Evolutionary conservation across 2,113 vertebrate genomes (phyloP), one percentile per base, ranked within the genome.

Genomic region (Rhynchomys soricoides): DNA sequence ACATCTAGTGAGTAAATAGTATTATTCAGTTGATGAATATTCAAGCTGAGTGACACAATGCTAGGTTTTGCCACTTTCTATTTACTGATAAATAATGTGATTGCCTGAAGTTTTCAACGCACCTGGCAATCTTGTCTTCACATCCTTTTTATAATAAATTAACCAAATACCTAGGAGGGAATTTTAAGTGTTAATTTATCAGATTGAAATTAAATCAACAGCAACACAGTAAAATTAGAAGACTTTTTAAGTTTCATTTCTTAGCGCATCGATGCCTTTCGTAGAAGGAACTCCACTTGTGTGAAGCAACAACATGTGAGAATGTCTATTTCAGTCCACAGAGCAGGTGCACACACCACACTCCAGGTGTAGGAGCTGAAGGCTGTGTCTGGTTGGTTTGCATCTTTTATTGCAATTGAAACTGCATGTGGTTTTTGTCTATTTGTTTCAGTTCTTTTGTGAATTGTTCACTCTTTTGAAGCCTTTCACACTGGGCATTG

Each of bases 141-240:
- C 12, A 55, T 81, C 4, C 17, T 68, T 78, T 40, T 19, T 1
- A 59, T 77, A 57, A 81, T 68, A 96, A 86, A 87, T 16, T 91
- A 19, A 73, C 86, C 59, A 74, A 66, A 66, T 50, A 66, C 45
- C 71, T 91, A 70, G 45, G 52, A 3, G 45, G 5, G 52, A 78
- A 89, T 86, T 19, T 91, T 83, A 78, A 96, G 86, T 92, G 13
- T 62, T 31, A 12, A 90, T 78, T 95, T 95, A 95, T 70, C 88
- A n/a, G 7, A 74, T 70, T 93, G 43, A 86, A 95, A 29, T 88
- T 86, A 73, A 75, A 55, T 77, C 71, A 90, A 45, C 22, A 83
- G 3, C 19, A 40, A 21, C 48, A 73, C 4, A 10, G 5, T 82
- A 82, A 66, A 87, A 17, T 86, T 2, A 95, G 21, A 45, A 89